These are phyloP conservation scores for Brenthis daphne DNA, from an alignment of 2,888 invertebrate species.

Conservation along the genomic window DNA sequence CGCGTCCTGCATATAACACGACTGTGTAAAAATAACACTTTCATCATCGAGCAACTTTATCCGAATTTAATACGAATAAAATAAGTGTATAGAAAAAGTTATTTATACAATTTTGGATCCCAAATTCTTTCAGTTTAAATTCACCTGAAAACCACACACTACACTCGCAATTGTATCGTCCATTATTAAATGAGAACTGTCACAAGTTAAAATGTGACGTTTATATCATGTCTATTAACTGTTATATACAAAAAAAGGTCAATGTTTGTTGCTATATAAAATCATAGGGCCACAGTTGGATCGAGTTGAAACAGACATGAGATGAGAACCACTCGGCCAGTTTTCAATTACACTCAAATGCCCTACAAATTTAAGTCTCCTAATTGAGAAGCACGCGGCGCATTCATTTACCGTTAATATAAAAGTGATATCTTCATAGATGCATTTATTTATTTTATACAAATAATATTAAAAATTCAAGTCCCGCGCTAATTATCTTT, in stretches of 20 bases:
- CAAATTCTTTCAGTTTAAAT: neutral
- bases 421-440: no score
- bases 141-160: neutral
- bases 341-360: no score
- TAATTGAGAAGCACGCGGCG: no score
- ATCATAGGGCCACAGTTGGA: no score
- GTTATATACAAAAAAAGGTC: neutral
- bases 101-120: conserved; percentile 10
- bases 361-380: no score
- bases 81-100: conserved; percentile 18
- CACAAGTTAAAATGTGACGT: no score
- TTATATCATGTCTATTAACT: neutral
- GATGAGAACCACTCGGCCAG: no score
- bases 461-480: no score
- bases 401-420: no score
- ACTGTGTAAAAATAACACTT: neutral
- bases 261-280: neutral
- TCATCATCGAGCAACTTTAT: neutral
- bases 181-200: neutral
- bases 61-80: conserved; percentile 23
- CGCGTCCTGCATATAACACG: neutral
- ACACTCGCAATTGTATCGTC: neutral
- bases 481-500: no score
- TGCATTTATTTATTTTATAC: no score
- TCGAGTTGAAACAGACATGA: no score